Evolutionary conservation across 2,797 vertebrate genomes (phyloP), one percentile per base, ranked within the genome.

Genomic region (Apogon talboti): DNA sequence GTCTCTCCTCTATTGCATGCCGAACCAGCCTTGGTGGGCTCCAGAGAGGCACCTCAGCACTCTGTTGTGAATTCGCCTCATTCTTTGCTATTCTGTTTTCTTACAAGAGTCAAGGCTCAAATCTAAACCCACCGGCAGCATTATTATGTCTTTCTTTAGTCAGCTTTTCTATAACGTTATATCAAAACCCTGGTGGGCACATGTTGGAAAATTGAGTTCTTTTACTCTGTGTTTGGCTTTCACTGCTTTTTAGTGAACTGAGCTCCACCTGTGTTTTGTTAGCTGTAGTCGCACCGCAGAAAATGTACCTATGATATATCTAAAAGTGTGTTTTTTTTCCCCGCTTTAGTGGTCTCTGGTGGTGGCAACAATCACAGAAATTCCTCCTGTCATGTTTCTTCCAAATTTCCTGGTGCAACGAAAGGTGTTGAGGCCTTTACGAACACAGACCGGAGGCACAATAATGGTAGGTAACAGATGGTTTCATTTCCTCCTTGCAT

Each of bases 351-450:
- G 96, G 97, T 99, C 97, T 12, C 85, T 96, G 45, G 95, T 95
- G 41, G 97, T 99, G 54, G 97, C 97, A 56, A 92, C 94, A 15
- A 99, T 99, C 88, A 99, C 97, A 15, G 97, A 99, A 91, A 98
- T 99, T 48, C 96, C 96, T 24, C 96, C 96, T 0, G 91, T 99
- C 42, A 70, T 97, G 82, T 95, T 96, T 76, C 92, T 99, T 46
- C 97, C 97, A 46, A 99, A 99, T 89, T 98, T 96, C 46, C 89
- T 99, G 62, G 96, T 99, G 64, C 97, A 98, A 89, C 92, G 96
- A 15, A 97, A 92, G 78, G 97, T 99, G 46, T 87, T 99, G 76
- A 95, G 89, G 65, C 97, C 97, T 11, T 87, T 98, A 0, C 91
- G 96, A 74, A 97, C 93, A 2, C 97, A 99, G 90, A 99, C 97